These are phyloP conservation scores for Apodemia zela DNA, from an alignment of 2,888 invertebrate species.

Conservation along the genomic window DNA sequence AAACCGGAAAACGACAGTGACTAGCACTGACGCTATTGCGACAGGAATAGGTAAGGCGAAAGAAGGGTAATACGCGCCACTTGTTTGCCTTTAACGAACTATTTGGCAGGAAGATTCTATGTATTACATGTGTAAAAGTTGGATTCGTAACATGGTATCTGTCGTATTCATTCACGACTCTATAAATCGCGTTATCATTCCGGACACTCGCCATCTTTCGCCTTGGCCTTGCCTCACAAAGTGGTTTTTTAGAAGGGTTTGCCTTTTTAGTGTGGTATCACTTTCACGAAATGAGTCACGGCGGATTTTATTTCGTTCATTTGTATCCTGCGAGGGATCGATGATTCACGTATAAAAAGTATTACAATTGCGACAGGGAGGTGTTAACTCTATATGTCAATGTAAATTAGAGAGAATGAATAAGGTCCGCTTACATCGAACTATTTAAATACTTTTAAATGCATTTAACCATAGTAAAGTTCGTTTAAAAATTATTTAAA, in stretches of 20 bases:
- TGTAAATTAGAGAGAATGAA: too few relatives aligned
- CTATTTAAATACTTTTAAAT: too few relatives aligned
- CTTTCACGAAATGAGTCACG: not conserved
- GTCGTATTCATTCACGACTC: not conserved
- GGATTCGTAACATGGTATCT: not conserved
- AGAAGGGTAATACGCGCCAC: too few relatives aligned
- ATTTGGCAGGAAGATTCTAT: too few relatives aligned
- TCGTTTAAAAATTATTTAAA: too few relatives aligned
- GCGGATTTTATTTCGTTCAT: not conserved
- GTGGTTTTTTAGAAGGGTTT: conserved; percentile 13
- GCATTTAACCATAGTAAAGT: too few relatives aligned
- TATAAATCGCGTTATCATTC: not conserved
- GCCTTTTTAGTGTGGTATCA: conserved; percentile 7
- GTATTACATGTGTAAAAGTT: not conserved
- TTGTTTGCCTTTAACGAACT: too few relatives aligned
- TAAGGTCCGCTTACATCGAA: too few relatives aligned
- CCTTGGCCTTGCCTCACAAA: conserved; percentile 11
- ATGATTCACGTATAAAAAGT: not conserved
- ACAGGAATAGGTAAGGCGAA: too few relatives aligned
- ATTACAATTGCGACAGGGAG: not conserved
- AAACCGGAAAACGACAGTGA: too few relatives aligned
- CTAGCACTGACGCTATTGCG: too few relatives aligned
- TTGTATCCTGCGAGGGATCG: conserved; percentile 1
- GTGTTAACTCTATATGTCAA: too few relatives aligned
- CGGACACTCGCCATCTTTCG: conserved; percentile 1